Evolutionary conservation across 1,140 invertebrate genomes (phyloP), one percentile per base, ranked within the genome.

Genomic region (Drosophila leontia): DNA sequence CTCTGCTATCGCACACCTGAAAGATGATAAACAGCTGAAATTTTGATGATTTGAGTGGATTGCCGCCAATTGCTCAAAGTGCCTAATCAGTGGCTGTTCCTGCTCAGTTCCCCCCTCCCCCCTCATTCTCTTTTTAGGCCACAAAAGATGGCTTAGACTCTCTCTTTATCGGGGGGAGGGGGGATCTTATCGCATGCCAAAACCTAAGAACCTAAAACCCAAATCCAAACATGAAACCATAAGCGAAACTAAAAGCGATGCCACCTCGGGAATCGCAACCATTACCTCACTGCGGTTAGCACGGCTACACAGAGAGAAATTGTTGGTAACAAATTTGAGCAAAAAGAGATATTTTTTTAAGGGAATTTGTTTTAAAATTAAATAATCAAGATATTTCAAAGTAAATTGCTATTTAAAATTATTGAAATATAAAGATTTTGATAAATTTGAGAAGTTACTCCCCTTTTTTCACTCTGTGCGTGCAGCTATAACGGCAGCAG

Each of bases 111-210:
- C 19, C n/a, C 13, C 23, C 11, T n/a, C 3, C n/a, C 26, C 2
- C 5, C 26, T 29, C 5, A 6, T 0, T 29, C 26, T 26, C 26
- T 26, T 6, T 29, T 6, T 35, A 37, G 23, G 5, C 50, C 12
- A 34, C 42, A 29, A 39, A 19, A 37, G 17, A 32, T 17, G 34
- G 39, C 63, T 68, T 50, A 51, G 29, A 50, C 11, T 15, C 32
- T 11, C 9, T 2, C n/a, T 26, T 12, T 8, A 17, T 13, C 19
- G 0, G 2, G 48, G 15, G 15, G 17, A 12, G 0, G 2, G 48
- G 15, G 15, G 17, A 12, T 23, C 55, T 72, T 72, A 72, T 72
- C 70, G 68, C 70, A 60, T 71, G 69, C 71, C 57, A 74, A 74
- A 70, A 61, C 53, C 53, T 15, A 15, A 29, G 17, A 41, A 39